Base-by-base conservation (phyloP, 1,140 invertebrate species). In the Cardiocondyla obscurior region DNA sequence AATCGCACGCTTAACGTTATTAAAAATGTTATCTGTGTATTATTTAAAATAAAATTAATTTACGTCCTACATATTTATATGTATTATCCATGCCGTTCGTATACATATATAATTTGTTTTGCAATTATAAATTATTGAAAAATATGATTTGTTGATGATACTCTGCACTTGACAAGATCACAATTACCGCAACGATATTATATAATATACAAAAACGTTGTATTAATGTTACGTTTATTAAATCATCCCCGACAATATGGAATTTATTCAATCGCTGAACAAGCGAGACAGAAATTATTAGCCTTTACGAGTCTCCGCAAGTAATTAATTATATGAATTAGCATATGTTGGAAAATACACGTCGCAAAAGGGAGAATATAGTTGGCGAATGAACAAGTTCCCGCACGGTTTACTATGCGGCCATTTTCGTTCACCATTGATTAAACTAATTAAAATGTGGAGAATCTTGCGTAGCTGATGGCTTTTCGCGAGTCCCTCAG, bases 321-420 rank as follows among this genome's bases (percentile, higher is more conserved):
- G 62, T 67, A 79, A 79, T 79, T 76, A 76, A 76, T 76, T 53
- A 79, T 30, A 79, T 79, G 53, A 67, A 79, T 79, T 67, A 79
- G 42, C 62, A 69, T 67, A 67, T n/a, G 22, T 10, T 25, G 33
- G 46, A 39, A 69, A 69, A 69, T 69, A 79, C 33, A 39, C 46
- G 74, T 14, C 53, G 39, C 14, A 7, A 53, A 49, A 79, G 33
- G n/a, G 44, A 79, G 30, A 55, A 55, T 16, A 25, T 53, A 55
- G 44, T 36, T 64, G 8, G 57, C 42, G 19, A 79, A 55, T 39
- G 22, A 42, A n/a, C 16, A 3, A 76, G 44, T 49, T 76, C 30
- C 46, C 36, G 16, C 30, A 39, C 36, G 19, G 46, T 67, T 67
- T 67, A 67, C 22, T 33, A 6, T 25, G 16, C 30, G 51, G 33